Evolutionary conservation across 2,888 invertebrate species (phyloP), one percentile per base, ranked within the genome.

Genomic region (Pasiphila rectangulata): DNA sequence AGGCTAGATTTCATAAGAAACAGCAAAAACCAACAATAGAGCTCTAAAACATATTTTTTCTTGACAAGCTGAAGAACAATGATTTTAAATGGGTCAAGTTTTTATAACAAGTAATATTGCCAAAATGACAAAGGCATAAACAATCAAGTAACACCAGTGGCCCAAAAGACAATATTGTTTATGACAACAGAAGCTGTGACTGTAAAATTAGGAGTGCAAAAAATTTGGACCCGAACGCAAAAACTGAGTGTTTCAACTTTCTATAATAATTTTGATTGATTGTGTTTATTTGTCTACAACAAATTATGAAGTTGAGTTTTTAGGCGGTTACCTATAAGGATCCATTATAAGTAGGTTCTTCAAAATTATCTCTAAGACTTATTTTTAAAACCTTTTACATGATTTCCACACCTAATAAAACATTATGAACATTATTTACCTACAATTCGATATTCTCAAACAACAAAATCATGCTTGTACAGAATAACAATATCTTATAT

Each of bases 91-190:
- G 72, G 76, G 69, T 68, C 73, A 74, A 63, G 65, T 76, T 79
- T 75, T 76, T 76, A 63, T 52, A 51, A 39, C 17, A 56, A 54
- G 62, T 59, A 39, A 62, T 54, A 64, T 78, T 75, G 78, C 76
- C 64, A 80, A 79, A 69, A 60, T 55, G 43, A 78, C 75, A 77
- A 75, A 67, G 68, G 44, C 34, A 57, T 52, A 65, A 67, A 82
- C 80, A 83, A 82, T 72, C 57, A 53, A 55, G 68, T 84, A 87
- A 87, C 75, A 86, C 86, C 82, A 75, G 87, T 86, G 84, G 86
- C 83, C 59, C 52, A 54, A 66, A 63, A 72, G 64, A 72, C 73
- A 73, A 74, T 78, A 77, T 72, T 74, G 72, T 84, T 83, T 84
- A 83, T 65, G 77, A 75, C 75, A 71, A 78, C 79, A 75, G 83